Conservation (phyloP, 2,113 vertebrate genomes). For the Phocoena sinus region DNA sequence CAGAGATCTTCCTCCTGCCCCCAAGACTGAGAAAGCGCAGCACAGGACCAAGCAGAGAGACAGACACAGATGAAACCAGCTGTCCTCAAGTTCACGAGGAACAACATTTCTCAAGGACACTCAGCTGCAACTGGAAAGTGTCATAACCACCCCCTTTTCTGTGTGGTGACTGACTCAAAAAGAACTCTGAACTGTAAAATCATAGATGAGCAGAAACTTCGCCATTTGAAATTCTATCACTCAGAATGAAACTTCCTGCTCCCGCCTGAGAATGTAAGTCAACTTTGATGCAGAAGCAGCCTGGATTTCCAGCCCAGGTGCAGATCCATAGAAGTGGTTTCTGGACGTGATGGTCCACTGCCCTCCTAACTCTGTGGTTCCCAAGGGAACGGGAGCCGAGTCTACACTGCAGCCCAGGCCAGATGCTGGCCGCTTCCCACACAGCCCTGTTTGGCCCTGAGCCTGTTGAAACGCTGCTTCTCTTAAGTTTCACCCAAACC, state of each 20-base stretch:
- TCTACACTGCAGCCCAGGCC: not conserved
- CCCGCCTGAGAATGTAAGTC: too few relatives aligned
- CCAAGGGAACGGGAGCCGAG: fast-evolving
- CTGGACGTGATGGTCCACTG: fast-evolving
- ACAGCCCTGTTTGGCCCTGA: not conserved
- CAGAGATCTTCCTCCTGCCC: not conserved
- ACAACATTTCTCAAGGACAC: not conserved
- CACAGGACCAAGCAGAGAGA: not conserved
- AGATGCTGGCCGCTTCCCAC: not conserved
- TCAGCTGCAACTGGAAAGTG: not conserved
- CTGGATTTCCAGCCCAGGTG: too few relatives aligned
- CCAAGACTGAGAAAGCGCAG: not conserved
- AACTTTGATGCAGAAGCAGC: not conserved
- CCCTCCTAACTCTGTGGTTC: not conserved
- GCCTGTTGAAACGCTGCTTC: not conserved
- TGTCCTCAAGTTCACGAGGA: not conserved
- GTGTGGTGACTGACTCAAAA: not conserved
- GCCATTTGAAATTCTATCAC: not conserved
- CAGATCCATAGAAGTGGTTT: not conserved
- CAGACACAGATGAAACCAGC: not conserved
- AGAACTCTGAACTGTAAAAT: not conserved
- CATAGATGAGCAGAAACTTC: not conserved
- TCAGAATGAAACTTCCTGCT: not conserved
- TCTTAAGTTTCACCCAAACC: not conserved
- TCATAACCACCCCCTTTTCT: not conserved